A percentile compares a stretch with the other conserved stretches of the same genome.
Evolutionary conservation across 2,113 vertebrate species (phyloP).

Genomic region (Prunella himalayana): DNA sequence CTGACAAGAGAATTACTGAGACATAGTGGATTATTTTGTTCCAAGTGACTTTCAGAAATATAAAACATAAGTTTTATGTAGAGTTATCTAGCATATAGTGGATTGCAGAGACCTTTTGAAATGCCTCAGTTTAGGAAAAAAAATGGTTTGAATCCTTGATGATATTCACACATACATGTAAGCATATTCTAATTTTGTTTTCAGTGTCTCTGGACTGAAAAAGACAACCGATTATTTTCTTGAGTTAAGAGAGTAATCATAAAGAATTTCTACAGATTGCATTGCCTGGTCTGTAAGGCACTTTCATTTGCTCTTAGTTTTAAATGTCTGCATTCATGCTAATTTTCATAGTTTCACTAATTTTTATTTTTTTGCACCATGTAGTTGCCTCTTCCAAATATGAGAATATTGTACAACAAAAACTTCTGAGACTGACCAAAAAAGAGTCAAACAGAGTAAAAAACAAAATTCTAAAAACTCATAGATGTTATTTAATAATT

Average conservation of each 20-base stretch:
- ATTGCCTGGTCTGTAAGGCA: not conserved
- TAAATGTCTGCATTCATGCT: not conserved
- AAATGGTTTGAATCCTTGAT: not conserved
- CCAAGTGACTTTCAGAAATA: not conserved
- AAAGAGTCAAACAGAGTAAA: not conserved
- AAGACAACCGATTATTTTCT: not conserved
- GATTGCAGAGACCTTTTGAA: not conserved
- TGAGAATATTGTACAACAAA: not conserved
- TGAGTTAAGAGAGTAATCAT: not conserved
- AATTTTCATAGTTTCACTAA: not conserved
- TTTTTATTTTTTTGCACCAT: not conserved
- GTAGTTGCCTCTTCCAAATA: not conserved
- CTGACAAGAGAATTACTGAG: slow-evolving; percentile 19
- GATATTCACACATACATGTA: not conserved
- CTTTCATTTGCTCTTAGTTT: not conserved
- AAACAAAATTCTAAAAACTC: not conserved
- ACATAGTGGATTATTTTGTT: slow-evolving; percentile 11
- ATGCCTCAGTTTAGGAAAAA: not conserved
- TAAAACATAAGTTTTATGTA: not conserved
- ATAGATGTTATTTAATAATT: not conserved
- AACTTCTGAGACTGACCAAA: not conserved
- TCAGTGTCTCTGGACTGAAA: not conserved
- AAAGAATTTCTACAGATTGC: not conserved
- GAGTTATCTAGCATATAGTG: not conserved
- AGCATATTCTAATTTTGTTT: not conserved